Evolutionary conservation across 2,888 invertebrate species (phyloP).

Genomic region (Leptarthrus brevirostris): DNA sequence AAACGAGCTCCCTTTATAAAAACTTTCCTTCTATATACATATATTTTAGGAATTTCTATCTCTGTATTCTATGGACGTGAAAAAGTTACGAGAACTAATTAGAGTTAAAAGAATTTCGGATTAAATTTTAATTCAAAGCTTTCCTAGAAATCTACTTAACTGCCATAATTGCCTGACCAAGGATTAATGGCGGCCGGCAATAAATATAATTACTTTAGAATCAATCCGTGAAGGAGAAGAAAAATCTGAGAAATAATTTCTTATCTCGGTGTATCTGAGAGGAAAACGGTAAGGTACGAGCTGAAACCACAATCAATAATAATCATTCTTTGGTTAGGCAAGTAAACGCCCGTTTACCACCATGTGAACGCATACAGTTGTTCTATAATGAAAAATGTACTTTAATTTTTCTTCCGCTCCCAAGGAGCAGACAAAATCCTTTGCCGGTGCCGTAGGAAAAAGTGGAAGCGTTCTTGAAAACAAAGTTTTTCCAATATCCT

Average conservation of each 20-base stretch:
- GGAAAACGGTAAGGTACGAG: not conserved
- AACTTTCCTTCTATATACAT: too few species aligned
- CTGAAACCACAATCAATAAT: not conserved
- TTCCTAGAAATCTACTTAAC: too few species aligned
- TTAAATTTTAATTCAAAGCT: too few species aligned
- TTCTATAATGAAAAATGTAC: not conserved
- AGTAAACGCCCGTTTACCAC: not conserved
- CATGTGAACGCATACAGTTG: slow-evolving; percentile 5
- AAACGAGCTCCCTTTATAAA: too few species aligned
- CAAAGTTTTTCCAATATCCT: slow-evolving; percentile 1
- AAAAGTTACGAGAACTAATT: too few species aligned
- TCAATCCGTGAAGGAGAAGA: too few species aligned
- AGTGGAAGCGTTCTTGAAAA: not conserved
- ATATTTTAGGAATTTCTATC: too few species aligned
- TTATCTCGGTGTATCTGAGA: not conserved
- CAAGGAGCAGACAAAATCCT: not conserved
- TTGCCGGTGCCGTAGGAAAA: not conserved
- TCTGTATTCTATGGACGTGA: too few species aligned
- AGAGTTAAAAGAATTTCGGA: too few species aligned
- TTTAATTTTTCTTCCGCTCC: not conserved
- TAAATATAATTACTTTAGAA: too few species aligned
- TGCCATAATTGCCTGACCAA: too few species aligned
- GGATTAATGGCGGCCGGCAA: too few species aligned
- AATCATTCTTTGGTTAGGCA: not conserved
- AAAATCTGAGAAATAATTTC: not conserved